phyloP scores from a whole-genome alignment of 1,140 invertebrate genomes.

The Phenacoccus solenopsis region DNA sequence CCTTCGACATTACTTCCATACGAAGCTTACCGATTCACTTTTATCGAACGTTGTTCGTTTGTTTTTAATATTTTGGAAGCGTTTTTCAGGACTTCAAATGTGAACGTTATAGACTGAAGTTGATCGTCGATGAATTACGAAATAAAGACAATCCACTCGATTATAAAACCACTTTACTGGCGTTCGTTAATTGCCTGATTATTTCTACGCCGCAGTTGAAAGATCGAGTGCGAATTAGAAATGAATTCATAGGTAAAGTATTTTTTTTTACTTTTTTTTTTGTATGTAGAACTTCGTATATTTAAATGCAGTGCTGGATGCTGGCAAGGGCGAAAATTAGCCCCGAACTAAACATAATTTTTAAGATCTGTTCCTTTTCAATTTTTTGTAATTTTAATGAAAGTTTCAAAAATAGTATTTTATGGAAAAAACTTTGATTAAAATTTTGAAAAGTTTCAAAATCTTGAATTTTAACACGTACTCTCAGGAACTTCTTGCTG shows the following conservation, averaged over 20 bases:
- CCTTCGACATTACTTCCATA: neutral
- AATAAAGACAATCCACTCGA: slow-evolving; percentile 40
- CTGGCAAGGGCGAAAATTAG: no score
- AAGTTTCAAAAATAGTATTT: no score
- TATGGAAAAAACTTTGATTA: no score
- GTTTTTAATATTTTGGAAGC: neutral
- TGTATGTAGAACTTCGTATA: neutral
- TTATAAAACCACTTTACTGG: slow-evolving; percentile 79
- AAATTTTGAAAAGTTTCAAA: no score
- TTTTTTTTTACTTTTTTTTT: slow-evolving; percentile 6
- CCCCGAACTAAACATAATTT: no score
- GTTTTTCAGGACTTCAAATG: slow-evolving; percentile 55
- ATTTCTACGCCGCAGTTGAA: slow-evolving; percentile 76
- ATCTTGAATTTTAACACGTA: no score
- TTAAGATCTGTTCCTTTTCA: no score
- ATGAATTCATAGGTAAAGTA: slow-evolving; percentile 81
- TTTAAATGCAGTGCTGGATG: no score
- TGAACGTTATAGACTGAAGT: slow-evolving; percentile 71
- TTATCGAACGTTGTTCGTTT: neutral
- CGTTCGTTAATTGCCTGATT: slow-evolving; percentile 91
- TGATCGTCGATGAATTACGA: slow-evolving; percentile 70
- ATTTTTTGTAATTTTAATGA: no score
- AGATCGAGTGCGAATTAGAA: slow-evolving; percentile 74
- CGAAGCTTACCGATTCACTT: neutral
- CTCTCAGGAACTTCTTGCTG: no score